Base-by-base conservation (phyloP, 35 echinoderm and acorn worm species). In the Apostichopus japonicus region DNA sequence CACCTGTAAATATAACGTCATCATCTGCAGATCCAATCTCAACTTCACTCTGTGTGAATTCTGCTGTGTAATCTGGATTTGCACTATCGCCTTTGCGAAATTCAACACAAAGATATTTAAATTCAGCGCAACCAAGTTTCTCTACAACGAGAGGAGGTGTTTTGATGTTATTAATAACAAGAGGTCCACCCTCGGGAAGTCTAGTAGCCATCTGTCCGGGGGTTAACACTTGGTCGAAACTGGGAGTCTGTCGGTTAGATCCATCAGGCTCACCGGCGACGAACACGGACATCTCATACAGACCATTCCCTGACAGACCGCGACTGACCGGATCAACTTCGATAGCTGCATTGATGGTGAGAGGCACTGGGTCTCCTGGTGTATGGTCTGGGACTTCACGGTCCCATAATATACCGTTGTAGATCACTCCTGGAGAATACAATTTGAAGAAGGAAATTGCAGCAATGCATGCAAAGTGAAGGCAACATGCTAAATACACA, bases 71-170 rank as follows among this genome's bases (percentile, higher is more conserved):
- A 65, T 94, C 76, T 8, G 95, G 95, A 53, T 91, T 57, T 55
- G 95, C 72, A 77, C 86, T 13, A 22, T 59, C 77, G 10, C 93
- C 93, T 57, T 93, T 94, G 5, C 80, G 76, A 57, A 97, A 97
- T 90, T 97, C 95, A 55, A 97, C 77, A 92, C 96, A 98, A 13
- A 98, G 78, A 55, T 98, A 94, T 15, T 72, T 77, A 71, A 88
- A 95, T 5, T 95, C 94, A 33, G 56, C 77, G 73, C 96, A 98
- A 19, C 96, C 96, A 23, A 98, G 80, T 17, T 92, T 89, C 9
- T 92, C 96, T 1, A 92, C 83, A 33, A 95, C 79, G 44, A 95
- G 89, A 86, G 94, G 93, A 4, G 65, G 80, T 15, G 96, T 95
- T n/a, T 90, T 25, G 19, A 98, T 86, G 87, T 84, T 78, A 23